phyloP scores from a whole-genome alignment of 2,797 vertebrate genomes.

The Cryptoprocta ferox region DNA sequence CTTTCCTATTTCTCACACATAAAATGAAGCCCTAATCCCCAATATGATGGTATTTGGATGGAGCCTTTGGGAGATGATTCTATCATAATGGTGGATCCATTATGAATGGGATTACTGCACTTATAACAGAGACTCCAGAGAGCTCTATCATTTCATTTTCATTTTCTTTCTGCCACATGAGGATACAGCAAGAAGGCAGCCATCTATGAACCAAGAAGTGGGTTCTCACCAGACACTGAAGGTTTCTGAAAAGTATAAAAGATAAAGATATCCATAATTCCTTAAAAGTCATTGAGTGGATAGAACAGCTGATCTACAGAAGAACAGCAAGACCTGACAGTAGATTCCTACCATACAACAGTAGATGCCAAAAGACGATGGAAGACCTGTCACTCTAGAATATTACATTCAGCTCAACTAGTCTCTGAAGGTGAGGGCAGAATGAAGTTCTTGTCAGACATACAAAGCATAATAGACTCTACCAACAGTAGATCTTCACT shows the following conservation, averaged over 20 bases:
- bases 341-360: background rate
- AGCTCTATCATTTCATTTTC: background rate
- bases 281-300: background rate
- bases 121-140: background rate
- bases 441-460: background rate
- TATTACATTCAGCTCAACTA: too few species aligned
- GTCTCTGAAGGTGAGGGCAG: background rate
- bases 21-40: background rate
- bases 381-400: background rate
- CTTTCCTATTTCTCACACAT: background rate
- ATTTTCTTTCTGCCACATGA: background rate
- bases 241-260: background rate
- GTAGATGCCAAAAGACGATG: background rate
- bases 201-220: background rate
- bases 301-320: background rate
- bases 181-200: background rate
- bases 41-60: background rate
- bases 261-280: background rate
- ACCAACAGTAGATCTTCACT: background rate
- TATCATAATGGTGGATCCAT: background rate
- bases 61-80: background rate
- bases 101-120: background rate
- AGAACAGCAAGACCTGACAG: background rate
- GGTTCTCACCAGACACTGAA: background rate
- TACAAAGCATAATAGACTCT: background rate